phyloP scores from a whole-genome alignment of 2,113 vertebrate genomes.

The Mustela lutreola region DNA sequence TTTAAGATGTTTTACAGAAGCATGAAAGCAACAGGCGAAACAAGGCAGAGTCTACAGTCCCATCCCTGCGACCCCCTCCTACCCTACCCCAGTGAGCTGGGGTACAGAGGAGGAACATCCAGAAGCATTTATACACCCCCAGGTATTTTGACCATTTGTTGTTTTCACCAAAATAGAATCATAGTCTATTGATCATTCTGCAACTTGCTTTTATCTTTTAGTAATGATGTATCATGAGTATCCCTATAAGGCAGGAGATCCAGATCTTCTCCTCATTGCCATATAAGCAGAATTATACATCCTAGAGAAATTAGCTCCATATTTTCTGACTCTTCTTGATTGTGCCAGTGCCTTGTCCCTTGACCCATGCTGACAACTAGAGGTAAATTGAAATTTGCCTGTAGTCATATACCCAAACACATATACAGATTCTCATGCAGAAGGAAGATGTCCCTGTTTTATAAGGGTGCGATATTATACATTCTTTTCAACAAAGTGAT shows the following conservation, averaged over 20 bases:
- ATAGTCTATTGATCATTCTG: not conserved
- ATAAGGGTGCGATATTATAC: not conserved
- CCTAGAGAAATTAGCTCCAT: not conserved
- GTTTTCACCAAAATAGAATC: not conserved
- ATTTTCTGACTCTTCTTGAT: not conserved
- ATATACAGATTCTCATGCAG: not conserved
- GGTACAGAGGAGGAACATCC: not conserved
- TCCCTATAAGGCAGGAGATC: not conserved
- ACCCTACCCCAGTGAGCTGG: not conserved
- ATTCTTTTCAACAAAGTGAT: not conserved
- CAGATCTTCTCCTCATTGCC: not conserved
- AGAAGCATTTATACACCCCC: too few species aligned
- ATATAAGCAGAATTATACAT: not conserved
- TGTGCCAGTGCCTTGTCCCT: not conserved
- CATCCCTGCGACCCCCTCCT: too few species aligned
- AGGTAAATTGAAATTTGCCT: not conserved
- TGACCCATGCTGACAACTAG: not conserved
- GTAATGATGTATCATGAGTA: not conserved
- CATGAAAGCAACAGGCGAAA: not conserved
- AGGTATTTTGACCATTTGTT: not conserved
- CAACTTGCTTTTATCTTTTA: not conserved
- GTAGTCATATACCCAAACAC: not conserved
- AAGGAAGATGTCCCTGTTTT: not conserved
- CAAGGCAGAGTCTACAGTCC: not conserved
- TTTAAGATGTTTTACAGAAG: slow-evolving; percentile 11